A percentile compares a stretch with the other conserved stretches of the same genome.
Evolutionary conservation across 2,113 vertebrate genomes (phyloP).

Genomic region (Ahaetulla prasina): DNA sequence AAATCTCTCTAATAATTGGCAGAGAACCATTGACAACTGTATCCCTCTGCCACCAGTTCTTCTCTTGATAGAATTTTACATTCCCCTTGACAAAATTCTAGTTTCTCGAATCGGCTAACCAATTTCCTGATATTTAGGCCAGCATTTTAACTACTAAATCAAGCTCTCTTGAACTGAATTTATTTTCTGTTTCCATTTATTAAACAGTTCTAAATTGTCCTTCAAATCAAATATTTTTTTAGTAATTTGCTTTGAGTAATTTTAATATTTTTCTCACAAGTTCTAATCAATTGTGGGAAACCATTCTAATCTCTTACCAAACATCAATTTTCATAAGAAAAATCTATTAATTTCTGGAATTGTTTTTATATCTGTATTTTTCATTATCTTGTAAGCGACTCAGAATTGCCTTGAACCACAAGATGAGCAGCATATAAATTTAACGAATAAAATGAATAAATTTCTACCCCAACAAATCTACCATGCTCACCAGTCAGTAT

Average conservation of each 20-base stretch:
- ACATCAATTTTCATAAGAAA: background rate
- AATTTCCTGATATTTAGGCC: background rate
- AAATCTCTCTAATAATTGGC: background rate
- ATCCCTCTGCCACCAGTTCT: background rate
- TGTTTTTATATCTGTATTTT: background rate
- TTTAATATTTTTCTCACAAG: background rate
- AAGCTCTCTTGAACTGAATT: background rate
- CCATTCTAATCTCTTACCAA: background rate
- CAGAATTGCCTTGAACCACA: background rate
- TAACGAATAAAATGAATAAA: no score
- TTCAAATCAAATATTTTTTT: background rate
- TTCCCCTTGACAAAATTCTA: background rate
- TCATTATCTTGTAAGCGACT: background rate
- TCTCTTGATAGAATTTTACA: background rate
- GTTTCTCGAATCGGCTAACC: background rate
- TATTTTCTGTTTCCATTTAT: background rate
- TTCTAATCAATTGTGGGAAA: background rate
- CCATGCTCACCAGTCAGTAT: background rate
- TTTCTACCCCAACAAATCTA: background rate
- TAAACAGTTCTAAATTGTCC: background rate
- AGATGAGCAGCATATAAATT: background rate
- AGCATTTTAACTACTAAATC: no score
- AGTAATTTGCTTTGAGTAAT: background rate
- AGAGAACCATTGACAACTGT: background rate
- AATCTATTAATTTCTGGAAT: background rate